Base-by-base conservation (phyloP, 2,113 vertebrate genomes). In the Lonchura striata region DNA sequence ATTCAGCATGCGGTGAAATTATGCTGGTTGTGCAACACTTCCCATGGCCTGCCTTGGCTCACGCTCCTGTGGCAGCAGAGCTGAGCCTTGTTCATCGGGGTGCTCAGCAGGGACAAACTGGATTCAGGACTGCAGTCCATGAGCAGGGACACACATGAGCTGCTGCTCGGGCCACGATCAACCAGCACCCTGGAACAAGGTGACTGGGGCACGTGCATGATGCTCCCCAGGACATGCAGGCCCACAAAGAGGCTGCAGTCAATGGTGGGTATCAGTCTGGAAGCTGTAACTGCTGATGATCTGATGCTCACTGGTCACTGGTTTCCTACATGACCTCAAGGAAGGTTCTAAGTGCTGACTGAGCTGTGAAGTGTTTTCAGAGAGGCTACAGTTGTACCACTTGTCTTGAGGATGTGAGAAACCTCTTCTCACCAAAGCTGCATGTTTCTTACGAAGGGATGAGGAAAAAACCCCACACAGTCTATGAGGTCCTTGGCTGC, bases 1-100 rank as follows among this genome's bases (percentile, higher is more conserved):
- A 92, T 96, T 90, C 93, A 97, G 94, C 93, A 70, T 93, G 96
- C 7, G 56, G 94, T 88, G 94, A 84, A 95, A 94, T 96, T 86
- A 95, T 22, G 63, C 56, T 0, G 10, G 82, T 86, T 95, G 92
- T 57, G 92, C 96, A 93, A 81, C 76, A 20, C 72, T 90, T 59
- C 61, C 63, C 80, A 52, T 33, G 69, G 87, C 63, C 72, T 86
- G 91, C 76, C 71, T 64, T 49, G 85, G 92, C 25, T 5, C 87
- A 44, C 0, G 4, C 65, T 68, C 18, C 81, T 0, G 19, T 1
- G 4, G 66, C 83, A 72, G 79, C 39, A 4, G 59, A 83, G 88
- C 82, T 50, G 88, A 86, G 47, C 85, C 71, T 28, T 53, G 47
- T 3, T 71, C 21, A 1, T 46, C 86, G 44, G 66, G 76, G 47